Evolutionary conservation across 30 jellyfish, hydroid and myxozoan species (phyloP).

Genomic region (Pelagia noctiluca): DNA sequence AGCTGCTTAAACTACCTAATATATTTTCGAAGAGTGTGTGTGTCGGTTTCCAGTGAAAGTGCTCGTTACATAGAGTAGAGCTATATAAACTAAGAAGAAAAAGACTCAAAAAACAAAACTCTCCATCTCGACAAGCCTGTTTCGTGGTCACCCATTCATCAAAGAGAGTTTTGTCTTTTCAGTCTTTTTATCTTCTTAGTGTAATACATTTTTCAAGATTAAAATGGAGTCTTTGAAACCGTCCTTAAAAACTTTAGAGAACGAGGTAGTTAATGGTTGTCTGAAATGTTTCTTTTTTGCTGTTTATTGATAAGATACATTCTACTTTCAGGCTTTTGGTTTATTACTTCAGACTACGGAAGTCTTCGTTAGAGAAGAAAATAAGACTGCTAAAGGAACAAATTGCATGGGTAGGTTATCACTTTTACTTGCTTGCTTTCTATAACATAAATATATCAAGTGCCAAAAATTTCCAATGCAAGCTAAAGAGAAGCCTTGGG

Average conservation of each 20-base stretch:
- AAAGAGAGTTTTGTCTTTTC: no score
- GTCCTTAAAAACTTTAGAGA: background rate
- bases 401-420: conserved; percentile 73
- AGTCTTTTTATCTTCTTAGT: no score
- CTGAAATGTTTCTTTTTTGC: background rate
- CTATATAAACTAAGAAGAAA: no score
- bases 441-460: background rate
- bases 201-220: no score
- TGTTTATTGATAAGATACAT: background rate
- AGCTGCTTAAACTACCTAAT: no score
- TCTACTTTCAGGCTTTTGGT: conserved; percentile 79
- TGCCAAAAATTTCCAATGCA: background rate
- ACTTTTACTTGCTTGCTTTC: background rate
- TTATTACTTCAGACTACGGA: conserved; percentile 89
- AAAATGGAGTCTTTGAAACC: no score
- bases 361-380: conserved; percentile 89
- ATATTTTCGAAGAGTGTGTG: no score
- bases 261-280: background rate
- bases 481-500: background rate
- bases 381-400: conserved; percentile 86
- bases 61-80: no score
- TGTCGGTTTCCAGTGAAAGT: no score
- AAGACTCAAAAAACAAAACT: no score
- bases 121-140: no score
- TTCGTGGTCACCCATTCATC: background rate